Conservation (phyloP, 2,888 invertebrate genomes). For the Troglohyphantes excavatus region DNA sequence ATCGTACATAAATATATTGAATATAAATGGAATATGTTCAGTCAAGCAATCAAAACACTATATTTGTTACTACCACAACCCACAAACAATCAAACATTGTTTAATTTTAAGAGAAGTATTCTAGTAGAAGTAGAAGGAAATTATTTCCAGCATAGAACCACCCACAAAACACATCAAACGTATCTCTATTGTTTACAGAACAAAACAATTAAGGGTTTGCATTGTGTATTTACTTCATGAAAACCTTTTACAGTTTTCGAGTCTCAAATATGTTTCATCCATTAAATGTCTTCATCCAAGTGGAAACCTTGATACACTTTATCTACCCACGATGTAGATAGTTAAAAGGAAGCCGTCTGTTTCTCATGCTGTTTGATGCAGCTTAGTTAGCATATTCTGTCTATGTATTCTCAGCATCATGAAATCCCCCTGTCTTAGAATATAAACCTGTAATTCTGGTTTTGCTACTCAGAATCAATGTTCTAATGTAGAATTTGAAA, state of each 20-base stretch:
- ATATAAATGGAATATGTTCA: too few species aligned
- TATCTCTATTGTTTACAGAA: not conserved
- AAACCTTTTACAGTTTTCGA: not conserved
- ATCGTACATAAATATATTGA: too few species aligned
- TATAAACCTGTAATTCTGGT: not conserved
- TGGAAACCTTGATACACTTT: not conserved
- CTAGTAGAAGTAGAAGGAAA: too few species aligned
- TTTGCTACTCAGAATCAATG: not conserved
- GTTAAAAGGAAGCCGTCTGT: not conserved
- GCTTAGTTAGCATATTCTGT: not conserved
- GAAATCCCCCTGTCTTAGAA: not conserved
- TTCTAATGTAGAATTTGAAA: not conserved
- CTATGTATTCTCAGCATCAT: not conserved
- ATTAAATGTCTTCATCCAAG: not conserved
- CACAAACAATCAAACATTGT: too few species aligned
- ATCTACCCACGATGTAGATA: not conserved
- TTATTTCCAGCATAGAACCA: too few species aligned
- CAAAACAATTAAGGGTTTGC: not conserved
- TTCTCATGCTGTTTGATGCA: not conserved
- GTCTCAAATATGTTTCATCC: constrained; percentile 5
- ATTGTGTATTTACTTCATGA: not conserved
- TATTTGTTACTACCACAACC: too few species aligned
- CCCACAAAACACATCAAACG: too few species aligned
- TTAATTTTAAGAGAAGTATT: too few species aligned
- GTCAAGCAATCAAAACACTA: too few species aligned